These are phyloP conservation scores for Scortum barcoo DNA, from an alignment of 2,113 vertebrate species.

Conservation along the genomic window DNA sequence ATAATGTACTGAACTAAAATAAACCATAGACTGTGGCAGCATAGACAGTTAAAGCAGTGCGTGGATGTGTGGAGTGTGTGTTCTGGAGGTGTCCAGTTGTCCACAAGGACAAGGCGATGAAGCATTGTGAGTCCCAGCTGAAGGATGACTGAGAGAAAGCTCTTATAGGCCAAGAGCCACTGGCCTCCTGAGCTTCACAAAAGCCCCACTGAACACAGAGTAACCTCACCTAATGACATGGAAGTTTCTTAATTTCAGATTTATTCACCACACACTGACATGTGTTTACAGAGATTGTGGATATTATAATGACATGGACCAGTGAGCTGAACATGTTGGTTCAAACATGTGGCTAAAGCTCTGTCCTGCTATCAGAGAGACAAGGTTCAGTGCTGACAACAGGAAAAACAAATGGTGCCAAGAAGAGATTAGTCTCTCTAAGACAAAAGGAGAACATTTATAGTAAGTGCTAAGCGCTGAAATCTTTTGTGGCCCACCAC, in stretches of 20 bases:
- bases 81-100: too few relatives aligned
- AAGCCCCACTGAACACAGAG: neutral
- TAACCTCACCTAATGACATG: neutral
- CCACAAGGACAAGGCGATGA: too few relatives aligned
- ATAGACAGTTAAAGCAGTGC: too few relatives aligned
- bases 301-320: constrained; percentile 17
- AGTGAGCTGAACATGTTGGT: constrained; percentile 27
- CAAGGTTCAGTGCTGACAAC: constrained; percentile 31
- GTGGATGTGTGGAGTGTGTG: too few relatives aligned
- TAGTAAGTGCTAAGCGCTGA: constrained; percentile 51
- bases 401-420: constrained; percentile 32
- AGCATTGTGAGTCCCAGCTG: too few relatives aligned
- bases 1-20: too few relatives aligned
- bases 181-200: too few relatives aligned
- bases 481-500: constrained; percentile 58
- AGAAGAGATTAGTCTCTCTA: constrained; percentile 47
- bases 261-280: neutral
- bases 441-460: constrained; percentile 63
- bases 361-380: constrained; percentile 19
- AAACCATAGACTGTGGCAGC: too few relatives aligned
- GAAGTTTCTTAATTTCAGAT: neutral
- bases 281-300: neutral
- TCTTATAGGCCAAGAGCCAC: neutral
- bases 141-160: too few relatives aligned
- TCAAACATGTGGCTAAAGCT: constrained; percentile 17